A percentile compares a stretch with the other conserved stretches of the same genome.
Conservation (phyloP, 1,140 invertebrate genomes). For the Calliopsis andreniformis region DNA sequence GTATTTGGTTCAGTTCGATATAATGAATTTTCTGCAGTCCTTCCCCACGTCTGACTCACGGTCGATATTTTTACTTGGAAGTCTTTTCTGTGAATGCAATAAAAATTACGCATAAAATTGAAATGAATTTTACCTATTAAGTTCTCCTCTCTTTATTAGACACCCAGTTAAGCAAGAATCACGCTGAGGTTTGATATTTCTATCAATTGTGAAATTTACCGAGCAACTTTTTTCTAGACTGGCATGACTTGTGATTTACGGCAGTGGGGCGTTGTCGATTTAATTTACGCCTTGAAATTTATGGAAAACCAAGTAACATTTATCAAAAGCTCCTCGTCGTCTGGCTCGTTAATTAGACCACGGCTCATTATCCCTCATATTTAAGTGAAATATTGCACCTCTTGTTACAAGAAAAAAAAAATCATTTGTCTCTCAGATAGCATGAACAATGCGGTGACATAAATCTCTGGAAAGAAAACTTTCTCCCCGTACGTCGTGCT, state of each 20-base stretch:
- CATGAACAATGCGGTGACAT: slow-evolving; percentile 49
- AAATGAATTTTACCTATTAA: too few species aligned
- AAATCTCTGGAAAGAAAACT: slow-evolving; percentile 39
- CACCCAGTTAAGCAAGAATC: too few species aligned
- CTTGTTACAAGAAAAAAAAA: slow-evolving; percentile 10
- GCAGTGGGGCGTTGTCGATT: neutral
- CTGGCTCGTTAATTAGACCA: slow-evolving; percentile 16
- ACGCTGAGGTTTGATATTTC: too few species aligned
- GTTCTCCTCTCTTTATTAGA: too few species aligned
- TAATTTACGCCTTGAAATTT: slow-evolving; percentile 10
- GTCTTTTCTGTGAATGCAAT: too few species aligned
- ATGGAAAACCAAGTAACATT: slow-evolving; percentile 7
- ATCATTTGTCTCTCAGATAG: slow-evolving; percentile 18
- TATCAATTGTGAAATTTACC: neutral
- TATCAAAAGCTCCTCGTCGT: slow-evolving; percentile 12
- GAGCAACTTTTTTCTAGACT: neutral
- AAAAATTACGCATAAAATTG: too few species aligned
- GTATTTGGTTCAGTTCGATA: too few species aligned
- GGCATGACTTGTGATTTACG: neutral
- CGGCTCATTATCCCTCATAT: slow-evolving; percentile 18
- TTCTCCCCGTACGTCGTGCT: slow-evolving; percentile 3
- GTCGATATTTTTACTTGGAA: too few species aligned
- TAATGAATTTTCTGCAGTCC: too few species aligned
- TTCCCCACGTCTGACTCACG: too few species aligned
- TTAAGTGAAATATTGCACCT: slow-evolving; percentile 19